Evolutionary conservation across 2,113 vertebrate species (phyloP), one percentile per base, ranked within the genome.

Genomic region (Nycticorax nycticorax): DNA sequence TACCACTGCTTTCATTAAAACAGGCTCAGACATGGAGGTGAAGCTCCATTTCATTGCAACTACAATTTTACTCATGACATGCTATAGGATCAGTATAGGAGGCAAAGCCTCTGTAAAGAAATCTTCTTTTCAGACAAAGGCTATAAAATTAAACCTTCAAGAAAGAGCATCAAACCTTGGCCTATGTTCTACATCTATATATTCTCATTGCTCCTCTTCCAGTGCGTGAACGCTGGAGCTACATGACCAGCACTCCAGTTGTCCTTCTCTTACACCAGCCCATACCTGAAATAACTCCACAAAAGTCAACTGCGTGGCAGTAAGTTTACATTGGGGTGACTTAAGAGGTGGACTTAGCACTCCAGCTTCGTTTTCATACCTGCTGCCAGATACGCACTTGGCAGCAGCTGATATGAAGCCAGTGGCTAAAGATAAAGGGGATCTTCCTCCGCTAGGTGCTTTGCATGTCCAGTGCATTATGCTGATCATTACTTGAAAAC

Each of bases 1-100:
- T 89, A 77, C 20, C 26, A 20, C 41, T 85, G 30, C 22, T 94
- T 94, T 89, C 72, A 80, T 47, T 85, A 75, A 72, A 94, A 59
- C 53, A 48, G 52, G 35, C 43, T 91, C 76, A 87, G 47, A 60
- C 26, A 37, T 22, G 43, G 7, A 86, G 37, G 27, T 50, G 30
- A 86, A 66, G 35, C 30, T 52, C 56, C 35, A 37, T 76, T 86
- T 67, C 59, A 74, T 22, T 80, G 73, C 37, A 55, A 67, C 26
- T 74, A 56, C 45, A 71, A 72, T 5, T 90, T 84, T 62, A 52
- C 64, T 84, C 33, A 30, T 66, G 80, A 26, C 14, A 19, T 39
- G 23, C 39, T 35, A 41, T 14, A 66, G 81, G 27, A 47, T 72
- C 56, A 75, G 8, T 66, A 22, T 5, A 72, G 47, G 78, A 87